These are phyloP conservation scores for Pangasianodon hypophthalmus DNA, from an alignment of 2,113 vertebrate genomes.

Conservation along the genomic window DNA sequence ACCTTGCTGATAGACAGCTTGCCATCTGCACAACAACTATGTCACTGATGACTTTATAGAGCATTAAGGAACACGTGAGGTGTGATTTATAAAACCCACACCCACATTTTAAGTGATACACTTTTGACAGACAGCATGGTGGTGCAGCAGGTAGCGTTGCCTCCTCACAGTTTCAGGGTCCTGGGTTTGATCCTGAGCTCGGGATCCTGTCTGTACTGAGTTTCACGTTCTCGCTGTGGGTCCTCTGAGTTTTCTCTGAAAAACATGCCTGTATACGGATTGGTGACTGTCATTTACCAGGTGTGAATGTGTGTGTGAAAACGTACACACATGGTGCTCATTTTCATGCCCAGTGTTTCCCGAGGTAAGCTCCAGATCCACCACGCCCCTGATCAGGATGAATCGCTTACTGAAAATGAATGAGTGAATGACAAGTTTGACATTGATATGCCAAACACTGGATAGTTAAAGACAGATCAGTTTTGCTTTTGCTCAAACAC, in stretches of 20 bases:
- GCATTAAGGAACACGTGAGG: background rate
- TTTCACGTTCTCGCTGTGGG: background rate
- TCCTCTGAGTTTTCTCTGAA: background rate
- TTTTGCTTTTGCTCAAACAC: background rate
- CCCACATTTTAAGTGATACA: background rate
- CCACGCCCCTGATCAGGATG: background rate
- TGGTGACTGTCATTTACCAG: background rate
- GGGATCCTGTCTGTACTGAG: background rate
- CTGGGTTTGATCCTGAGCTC: background rate
- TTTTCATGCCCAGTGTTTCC: background rate
- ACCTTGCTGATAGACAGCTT: background rate
- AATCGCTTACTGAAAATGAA: background rate
- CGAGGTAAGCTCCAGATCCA: background rate
- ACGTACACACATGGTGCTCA: background rate
- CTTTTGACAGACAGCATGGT: background rate
- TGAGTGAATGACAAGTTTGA: background rate
- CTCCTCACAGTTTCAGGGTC: background rate
- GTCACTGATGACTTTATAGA: slow-evolving; percentile 10
- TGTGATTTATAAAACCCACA: background rate
- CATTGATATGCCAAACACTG: background rate
- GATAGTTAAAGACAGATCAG: background rate
- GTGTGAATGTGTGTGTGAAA: background rate
- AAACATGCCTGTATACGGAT: background rate
- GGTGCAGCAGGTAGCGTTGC: background rate
- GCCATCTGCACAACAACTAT: background rate